Conservation (phyloP, 2,113 vertebrate genomes). For the Panthera leo region DNA sequence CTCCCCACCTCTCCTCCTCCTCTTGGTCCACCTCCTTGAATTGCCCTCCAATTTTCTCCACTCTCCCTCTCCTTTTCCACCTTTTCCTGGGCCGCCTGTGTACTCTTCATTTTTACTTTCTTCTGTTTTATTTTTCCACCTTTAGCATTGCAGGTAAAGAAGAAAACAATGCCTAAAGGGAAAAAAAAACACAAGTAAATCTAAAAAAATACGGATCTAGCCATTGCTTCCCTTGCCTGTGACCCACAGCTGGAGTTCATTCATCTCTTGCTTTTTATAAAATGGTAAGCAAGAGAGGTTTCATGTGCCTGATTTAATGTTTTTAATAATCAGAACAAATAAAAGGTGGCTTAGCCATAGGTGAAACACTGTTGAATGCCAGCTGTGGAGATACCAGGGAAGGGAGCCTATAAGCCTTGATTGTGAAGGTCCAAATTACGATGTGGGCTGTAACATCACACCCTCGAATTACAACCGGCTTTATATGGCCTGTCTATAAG, state of each 20-base stretch:
- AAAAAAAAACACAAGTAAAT: slow-evolving; percentile 63
- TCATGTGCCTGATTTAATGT: slow-evolving; percentile 84
- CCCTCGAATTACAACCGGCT: slow-evolving; percentile 73
- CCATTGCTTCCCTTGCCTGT: slow-evolving; percentile 75
- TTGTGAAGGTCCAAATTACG: slow-evolving; percentile 61
- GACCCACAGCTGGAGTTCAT: slow-evolving; percentile 74
- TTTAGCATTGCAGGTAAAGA: slow-evolving; percentile 73
- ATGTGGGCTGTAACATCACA: slow-evolving; percentile 59
- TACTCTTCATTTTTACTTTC: slow-evolving; percentile 61
- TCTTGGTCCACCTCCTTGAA: background rate
- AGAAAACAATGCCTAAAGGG: slow-evolving; percentile 76
- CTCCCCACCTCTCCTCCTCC: slow-evolving; percentile 31
- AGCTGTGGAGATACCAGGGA: slow-evolving; percentile 80
- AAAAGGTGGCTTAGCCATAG: slow-evolving; percentile 72
- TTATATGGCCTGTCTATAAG: slow-evolving; percentile 76
- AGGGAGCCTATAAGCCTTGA: slow-evolving; percentile 68
- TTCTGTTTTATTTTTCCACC: slow-evolving; percentile 2
- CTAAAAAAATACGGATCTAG: slow-evolving; percentile 43
- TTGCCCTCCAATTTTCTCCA: background rate
- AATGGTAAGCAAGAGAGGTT: slow-evolving; percentile 73
- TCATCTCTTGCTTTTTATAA: slow-evolving; percentile 71
- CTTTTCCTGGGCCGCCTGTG: slow-evolving; percentile 27
- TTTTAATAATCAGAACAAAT: slow-evolving; percentile 86
- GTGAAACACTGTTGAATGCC: slow-evolving; percentile 78
- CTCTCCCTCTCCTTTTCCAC: slow-evolving; percentile 6